Base-by-base conservation (phyloP, 2,113 vertebrate genomes). In the Muntiacus reevesi region DNA sequence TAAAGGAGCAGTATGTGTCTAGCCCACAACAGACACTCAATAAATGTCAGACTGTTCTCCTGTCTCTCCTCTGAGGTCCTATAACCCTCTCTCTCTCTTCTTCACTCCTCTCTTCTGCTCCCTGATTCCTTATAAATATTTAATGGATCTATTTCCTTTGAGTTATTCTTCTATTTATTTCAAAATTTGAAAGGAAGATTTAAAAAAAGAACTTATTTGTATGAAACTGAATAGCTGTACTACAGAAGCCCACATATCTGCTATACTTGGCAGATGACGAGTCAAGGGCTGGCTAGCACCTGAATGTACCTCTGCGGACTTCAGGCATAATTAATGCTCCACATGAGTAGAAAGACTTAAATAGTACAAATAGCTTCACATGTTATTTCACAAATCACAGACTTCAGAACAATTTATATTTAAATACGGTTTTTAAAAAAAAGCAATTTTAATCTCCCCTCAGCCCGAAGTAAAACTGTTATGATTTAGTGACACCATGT, bases 401-500 rank as follows among this genome's bases (percentile, higher is more conserved):
- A 91, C 71, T 95, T 97, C 54, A 95, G 94, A 96, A 97, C 82
- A 94, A 97, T 88, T 95, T 96, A 96, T 88, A 84, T 87, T 96
- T 97, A 96, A 98, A 98, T 97, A 96, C 3, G 40, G 14, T 59
- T 96, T 93, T 50, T 97, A 83, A 11, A 52, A 89, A 97, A 97
- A 89, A 81, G 74, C 81, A 92, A 96, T 95, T 96, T 96, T 71
- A 98, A 97, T 92, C 86, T 95, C 71, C 86, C 55, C 40, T 95
- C 67, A 47, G 89, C 43, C 76, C 85, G 59, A 92, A 94, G 93
- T 84, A 91, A 97, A 98, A 96, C 0, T 97, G 95, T 95, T 98
- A 97, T 95, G 97, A 89, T 97, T 98, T 84, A 98, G 98, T 98
- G 99, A 99, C 99, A 99, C 96, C 99, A 97, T 98, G 98, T 99